These are phyloP conservation scores for Silurus aristotelis DNA, from an alignment of 2,797 vertebrate species.

Conservation along the genomic window DNA sequence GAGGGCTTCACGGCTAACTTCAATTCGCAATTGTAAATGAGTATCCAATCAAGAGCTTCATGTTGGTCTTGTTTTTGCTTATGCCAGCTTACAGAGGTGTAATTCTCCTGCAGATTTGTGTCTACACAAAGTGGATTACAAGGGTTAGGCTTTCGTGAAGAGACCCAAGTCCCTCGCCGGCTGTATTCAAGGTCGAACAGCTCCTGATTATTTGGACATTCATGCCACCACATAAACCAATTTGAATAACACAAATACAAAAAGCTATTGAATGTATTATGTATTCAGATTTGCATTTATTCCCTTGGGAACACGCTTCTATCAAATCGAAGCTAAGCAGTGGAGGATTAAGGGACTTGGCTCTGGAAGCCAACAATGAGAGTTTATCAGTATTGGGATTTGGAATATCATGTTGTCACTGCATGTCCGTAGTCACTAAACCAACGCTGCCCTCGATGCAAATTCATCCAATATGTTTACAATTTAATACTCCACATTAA, in stretches of 20 bases:
- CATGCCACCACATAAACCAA: not conserved
- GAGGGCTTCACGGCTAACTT: constrained; percentile 30
- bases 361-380: constrained; percentile 12
- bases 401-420: not conserved
- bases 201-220: constrained; percentile 6
- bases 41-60: constrained; percentile 30
- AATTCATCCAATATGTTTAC: not conserved
- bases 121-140: constrained; percentile 39
- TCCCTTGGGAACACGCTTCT: constrained; percentile 8
- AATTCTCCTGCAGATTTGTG: constrained; percentile 30
- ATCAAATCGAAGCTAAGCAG: not conserved
- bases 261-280: constrained; percentile 5
- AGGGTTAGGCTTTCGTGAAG: not conserved
- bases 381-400: constrained; percentile 20
- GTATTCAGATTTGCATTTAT: constrained; percentile 28
- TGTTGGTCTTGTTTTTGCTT: constrained; percentile 8
- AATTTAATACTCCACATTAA: not conserved
- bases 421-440: not conserved
- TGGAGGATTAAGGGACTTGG: constrained; percentile 15
- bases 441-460: not conserved
- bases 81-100: constrained; percentile 29
- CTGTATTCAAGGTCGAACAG: constrained; percentile 30
- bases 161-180: not conserved
- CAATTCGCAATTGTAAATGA: constrained; percentile 35
- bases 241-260: constrained; percentile 11